Evolutionary conservation across 2,888 invertebrate species (phyloP), one percentile per base, ranked within the genome.

Genomic region (Athalia circularis): DNA sequence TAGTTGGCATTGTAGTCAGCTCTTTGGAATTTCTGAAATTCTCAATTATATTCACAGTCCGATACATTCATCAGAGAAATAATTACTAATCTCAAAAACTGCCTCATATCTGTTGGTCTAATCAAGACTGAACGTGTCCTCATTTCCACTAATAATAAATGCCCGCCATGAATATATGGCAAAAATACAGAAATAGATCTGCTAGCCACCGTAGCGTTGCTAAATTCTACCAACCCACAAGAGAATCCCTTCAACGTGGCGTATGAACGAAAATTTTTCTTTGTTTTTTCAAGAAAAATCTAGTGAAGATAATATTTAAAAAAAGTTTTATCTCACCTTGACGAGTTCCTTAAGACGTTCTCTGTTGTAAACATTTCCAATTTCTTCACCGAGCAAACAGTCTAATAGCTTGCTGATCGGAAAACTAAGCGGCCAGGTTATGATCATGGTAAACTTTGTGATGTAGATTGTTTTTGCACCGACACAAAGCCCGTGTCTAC

Each of bases 311-410:
- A 0, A 4, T 9, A 47, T 11, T n/a, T 6, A 0, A 52, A 13
- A 3, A 29, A 50, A 48, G 52, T 52, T 13, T 8, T 7, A 13
- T 9, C 92, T 92, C 91, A 97, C 97, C 93, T 95, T 96, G 72
- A 99, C 96, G 61, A 99, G 93, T 88, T 99, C 99, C 92, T 98
- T 98, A 43, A 99, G 93, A 67, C 99, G 94, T 88, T 99, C 99
- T 78, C 99, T 93, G 89, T 98, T 99, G 91, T 99, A 99, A 0
- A 98, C 97, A 88, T 95, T 97, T 77, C 99, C 99, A 81, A 99
- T 98, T 92, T 99, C 99, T 90, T 99, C 99, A 4, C 99, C 99
- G n/a, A 99, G 93, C 83, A 97, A 91, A 83, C 93, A 93, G 91
- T 99, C 98, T 86, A 99, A 92, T 50, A 98, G 89, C 85, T 95